These are phyloP conservation scores for Salvelinus sp. DNA, from an alignment of 2,113 vertebrate genomes.

Conservation along the genomic window DNA sequence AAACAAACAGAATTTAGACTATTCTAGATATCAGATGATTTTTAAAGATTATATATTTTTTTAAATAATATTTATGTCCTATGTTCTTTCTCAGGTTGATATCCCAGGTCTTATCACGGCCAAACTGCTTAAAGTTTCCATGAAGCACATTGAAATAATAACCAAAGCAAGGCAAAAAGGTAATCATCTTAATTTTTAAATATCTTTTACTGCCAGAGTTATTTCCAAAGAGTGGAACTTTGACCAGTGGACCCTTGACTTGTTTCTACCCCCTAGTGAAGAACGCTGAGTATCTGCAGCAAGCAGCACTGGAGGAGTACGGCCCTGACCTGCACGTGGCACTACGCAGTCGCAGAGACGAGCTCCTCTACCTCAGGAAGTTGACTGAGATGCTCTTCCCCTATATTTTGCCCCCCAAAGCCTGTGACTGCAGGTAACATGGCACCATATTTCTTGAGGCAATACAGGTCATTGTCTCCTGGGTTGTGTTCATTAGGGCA, in stretches of 20 bases:
- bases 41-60: not conserved
- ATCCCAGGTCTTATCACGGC: constrained; percentile 88
- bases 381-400: constrained; percentile 94
- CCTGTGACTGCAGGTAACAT: constrained; percentile 89
- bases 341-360: constrained; percentile 91
- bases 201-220: not conserved
- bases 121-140: constrained; percentile 92
- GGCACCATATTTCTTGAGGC: not conserved
- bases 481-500: too few relatives aligned
- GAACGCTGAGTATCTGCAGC: constrained; percentile 87
- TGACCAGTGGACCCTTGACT: not conserved
- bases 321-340: constrained; percentile 93
- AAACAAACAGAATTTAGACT: constrained; percentile 1
- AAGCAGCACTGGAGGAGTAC: constrained; percentile 92
- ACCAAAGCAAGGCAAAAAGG: constrained; percentile 94
- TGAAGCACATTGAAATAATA: constrained; percentile 97
- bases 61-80: not conserved
- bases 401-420: constrained; percentile 91
- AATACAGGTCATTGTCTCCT: too few relatives aligned
- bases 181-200: constrained; percentile 51
- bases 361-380: constrained; percentile 93
- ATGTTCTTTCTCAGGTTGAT: constrained; percentile 78
- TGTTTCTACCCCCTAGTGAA: constrained; percentile 75
- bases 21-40: not conserved
- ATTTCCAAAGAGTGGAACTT: not conserved